Conservation (phyloP, 2,888 invertebrate genomes). For the Colletes collaris region DNA sequence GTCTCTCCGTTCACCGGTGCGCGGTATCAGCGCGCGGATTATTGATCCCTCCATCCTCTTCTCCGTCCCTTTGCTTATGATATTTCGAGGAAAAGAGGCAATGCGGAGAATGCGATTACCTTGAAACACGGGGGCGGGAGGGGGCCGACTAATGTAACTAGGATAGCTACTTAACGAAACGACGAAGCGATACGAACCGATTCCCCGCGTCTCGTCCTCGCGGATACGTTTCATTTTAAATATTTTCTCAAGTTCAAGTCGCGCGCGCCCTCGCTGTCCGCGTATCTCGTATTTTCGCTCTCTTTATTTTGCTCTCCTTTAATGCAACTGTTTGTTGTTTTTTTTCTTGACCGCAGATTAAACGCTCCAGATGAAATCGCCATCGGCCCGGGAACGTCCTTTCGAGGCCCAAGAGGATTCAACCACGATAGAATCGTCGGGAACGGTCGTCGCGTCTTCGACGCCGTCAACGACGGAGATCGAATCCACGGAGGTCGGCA, state of each 20-base stretch:
- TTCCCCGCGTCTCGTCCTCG: background rate
- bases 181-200: background rate
- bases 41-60: slow-evolving; percentile 79
- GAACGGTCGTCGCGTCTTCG: background rate
- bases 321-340: slow-evolving; percentile 11
- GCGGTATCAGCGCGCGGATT: slow-evolving; percentile 78
- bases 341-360: slow-evolving; percentile 59
- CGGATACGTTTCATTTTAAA: background rate
- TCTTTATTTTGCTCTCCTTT: background rate
- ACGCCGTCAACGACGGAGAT: background rate
- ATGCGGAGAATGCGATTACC: slow-evolving; percentile 34
- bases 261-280: no score
- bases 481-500: background rate
- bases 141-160: no score
- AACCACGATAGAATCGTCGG: slow-evolving; percentile 65
- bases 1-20: slow-evolving; percentile 54
- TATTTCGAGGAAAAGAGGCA: slow-evolving; percentile 56
- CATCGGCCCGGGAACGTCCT: slow-evolving; percentile 70
- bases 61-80: slow-evolving; percentile 57
- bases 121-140: background rate
- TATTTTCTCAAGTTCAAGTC: no score
- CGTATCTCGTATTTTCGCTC: background rate
- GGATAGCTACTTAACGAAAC: background rate
- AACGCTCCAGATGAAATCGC: slow-evolving; percentile 78
- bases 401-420: slow-evolving; percentile 75